Evolutionary conservation across 2,113 vertebrate species (phyloP).

Genomic region (Hiodon tergisus): DNA sequence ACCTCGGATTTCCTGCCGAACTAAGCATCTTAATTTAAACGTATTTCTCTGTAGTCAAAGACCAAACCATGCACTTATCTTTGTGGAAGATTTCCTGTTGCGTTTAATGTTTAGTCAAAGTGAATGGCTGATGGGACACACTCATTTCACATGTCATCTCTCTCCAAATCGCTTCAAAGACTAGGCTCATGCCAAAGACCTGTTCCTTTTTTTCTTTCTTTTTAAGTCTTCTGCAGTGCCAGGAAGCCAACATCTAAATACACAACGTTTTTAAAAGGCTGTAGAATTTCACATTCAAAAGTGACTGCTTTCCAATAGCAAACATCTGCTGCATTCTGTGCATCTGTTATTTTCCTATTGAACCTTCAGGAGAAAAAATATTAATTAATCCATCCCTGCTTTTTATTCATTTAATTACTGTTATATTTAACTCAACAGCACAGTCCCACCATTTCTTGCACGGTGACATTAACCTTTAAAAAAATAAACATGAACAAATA

Average conservation of each 20-base stretch:
- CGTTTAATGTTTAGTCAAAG: constrained; percentile 68
- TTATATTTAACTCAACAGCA: constrained; percentile 7
- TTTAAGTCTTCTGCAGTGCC: constrained; percentile 40
- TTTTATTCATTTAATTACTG: constrained; percentile 17
- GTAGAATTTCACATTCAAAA: constrained; percentile 66
- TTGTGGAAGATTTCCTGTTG: constrained; percentile 50
- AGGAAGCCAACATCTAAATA: constrained; percentile 58
- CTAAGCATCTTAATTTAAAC: too few species aligned
- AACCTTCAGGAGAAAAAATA: constrained; percentile 66
- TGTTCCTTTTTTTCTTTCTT: constrained; percentile 47
- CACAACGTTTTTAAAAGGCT: constrained; percentile 52
- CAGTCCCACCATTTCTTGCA: constrained; percentile 11
- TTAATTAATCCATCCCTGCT: constrained; percentile 57
- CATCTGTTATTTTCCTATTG: constrained; percentile 63
- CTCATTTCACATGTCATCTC: constrained; percentile 70
- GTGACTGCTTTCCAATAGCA: constrained; percentile 61
- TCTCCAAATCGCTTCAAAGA: constrained; percentile 74
- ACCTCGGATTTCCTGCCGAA: too few species aligned
- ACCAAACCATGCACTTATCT: constrained; percentile 33
- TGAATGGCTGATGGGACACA: constrained; percentile 58
- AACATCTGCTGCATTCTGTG: constrained; percentile 64
- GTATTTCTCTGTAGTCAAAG: constrained; percentile 7
- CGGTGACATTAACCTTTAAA: constrained; percentile 8
- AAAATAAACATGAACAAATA: background rate
- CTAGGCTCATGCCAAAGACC: constrained; percentile 57